phyloP scores from a whole-genome alignment of 2,888 invertebrate genomes.

The Machimus rusticus region DNA sequence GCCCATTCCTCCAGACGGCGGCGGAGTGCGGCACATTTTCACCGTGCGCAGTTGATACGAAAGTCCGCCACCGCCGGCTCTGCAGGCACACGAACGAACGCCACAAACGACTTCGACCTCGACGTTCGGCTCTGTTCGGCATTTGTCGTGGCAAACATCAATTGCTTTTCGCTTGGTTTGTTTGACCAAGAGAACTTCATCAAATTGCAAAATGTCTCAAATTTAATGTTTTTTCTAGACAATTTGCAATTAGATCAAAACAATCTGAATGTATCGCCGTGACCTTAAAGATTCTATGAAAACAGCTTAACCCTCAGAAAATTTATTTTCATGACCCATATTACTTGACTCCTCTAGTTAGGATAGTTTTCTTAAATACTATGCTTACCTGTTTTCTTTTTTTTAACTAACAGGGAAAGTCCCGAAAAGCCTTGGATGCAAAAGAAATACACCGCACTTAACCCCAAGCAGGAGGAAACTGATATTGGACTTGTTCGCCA shows the following conservation, averaged over 20 bases:
- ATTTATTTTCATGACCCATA: neutral
- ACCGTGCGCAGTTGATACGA: neutral
- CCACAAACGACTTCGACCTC: neutral
- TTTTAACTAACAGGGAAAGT: neutral
- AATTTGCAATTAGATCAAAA: neutral
- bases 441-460: neutral
- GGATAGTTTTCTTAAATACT: neutral
- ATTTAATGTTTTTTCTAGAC: neutral
- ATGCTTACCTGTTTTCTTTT: neutral
- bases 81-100: neutral
- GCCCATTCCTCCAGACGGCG: neutral
- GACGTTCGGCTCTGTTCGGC: neutral
- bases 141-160: neutral
- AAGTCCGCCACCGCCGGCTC: neutral
- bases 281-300: neutral
- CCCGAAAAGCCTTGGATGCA: neutral
- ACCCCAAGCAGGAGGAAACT: neutral
- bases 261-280: neutral
- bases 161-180: neutral
- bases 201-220: neutral
- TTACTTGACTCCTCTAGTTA: neutral
- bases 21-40: neutral
- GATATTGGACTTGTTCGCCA: neutral
- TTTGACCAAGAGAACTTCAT: neutral
- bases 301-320: neutral